These are phyloP conservation scores for Drosophila mayaguana DNA, from an alignment of 2,888 invertebrate species.

Conservation along the genomic window DNA sequence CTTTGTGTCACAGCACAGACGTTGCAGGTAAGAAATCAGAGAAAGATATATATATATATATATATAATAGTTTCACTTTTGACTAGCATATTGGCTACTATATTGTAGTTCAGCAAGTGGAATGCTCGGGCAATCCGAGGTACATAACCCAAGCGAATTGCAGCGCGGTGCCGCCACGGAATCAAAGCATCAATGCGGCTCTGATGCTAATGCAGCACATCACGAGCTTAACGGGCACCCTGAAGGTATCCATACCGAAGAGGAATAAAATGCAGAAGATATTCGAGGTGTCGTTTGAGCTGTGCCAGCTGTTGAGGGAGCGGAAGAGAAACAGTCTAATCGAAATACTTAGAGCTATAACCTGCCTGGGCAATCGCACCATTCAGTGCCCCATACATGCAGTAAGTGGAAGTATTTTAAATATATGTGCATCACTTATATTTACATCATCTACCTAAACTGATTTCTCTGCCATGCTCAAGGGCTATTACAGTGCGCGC, in stretches of 20 bases:
- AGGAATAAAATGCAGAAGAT: slow-evolving; percentile 42
- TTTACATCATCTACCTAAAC: not conserved
- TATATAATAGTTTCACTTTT: not conserved
- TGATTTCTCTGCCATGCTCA: not conserved
- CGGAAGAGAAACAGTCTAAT: slow-evolving; percentile 44
- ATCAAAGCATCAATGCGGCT: slow-evolving; percentile 38
- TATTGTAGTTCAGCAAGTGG: slow-evolving; percentile 40
- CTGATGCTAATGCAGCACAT: slow-evolving; percentile 32
- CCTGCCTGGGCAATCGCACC: slow-evolving; percentile 11
- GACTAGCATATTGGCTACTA: slow-evolving; percentile 44
- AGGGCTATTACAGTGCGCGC: slow-evolving; percentile 47
- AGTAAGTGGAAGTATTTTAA: slow-evolving; percentile 22
- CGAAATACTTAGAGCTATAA: slow-evolving; percentile 42
- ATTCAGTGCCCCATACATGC: slow-evolving; percentile 54
- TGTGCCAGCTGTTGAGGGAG: slow-evolving; percentile 60
- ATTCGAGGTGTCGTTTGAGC: slow-evolving; percentile 54
- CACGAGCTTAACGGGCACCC: slow-evolving; percentile 16
- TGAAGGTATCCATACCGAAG: slow-evolving; percentile 50
- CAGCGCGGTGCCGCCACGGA: slow-evolving; percentile 35
- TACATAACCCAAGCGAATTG: slow-evolving; percentile 45
- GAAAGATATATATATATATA: too few relatives aligned
- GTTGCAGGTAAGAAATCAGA: slow-evolving; percentile 36
- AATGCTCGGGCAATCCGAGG: slow-evolving; percentile 49
- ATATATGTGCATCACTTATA: too few relatives aligned
- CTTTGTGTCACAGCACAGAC: slow-evolving; percentile 25